phyloP scores from a whole-genome alignment of 1,140 invertebrate species.

The Heliconius nattereri region DNA sequence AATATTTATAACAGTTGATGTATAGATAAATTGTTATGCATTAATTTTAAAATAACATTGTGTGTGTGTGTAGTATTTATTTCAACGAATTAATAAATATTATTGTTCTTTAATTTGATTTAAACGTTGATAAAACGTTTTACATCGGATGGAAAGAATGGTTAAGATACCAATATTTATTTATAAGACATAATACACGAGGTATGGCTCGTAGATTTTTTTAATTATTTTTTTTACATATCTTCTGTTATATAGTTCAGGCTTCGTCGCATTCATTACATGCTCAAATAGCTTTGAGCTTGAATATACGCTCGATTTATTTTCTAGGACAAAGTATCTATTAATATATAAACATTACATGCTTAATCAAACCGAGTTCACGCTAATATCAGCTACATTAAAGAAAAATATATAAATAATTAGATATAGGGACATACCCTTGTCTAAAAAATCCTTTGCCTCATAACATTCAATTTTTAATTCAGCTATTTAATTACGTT shows the following conservation, averaged over 20 bases:
- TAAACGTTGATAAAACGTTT: not conserved
- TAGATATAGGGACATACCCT: not conserved
- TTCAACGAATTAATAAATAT: too few relatives aligned
- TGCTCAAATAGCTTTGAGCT: conserved; percentile 65
- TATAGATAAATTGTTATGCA: too few relatives aligned
- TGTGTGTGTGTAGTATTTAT: too few relatives aligned
- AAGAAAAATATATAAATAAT: conserved; percentile 14
- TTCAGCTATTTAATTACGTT: not conserved
- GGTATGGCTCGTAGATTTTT: not conserved
- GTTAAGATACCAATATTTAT: not conserved
- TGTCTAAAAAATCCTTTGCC: not conserved
- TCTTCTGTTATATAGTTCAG: conserved; percentile 47
- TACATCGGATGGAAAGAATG: not conserved
- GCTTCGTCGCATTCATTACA: conserved; percentile 64
- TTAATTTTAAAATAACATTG: too few relatives aligned
- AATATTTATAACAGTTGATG: not conserved
- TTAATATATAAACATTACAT: conserved; percentile 73
- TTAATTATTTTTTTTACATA: not conserved
- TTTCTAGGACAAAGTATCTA: conserved; percentile 76
- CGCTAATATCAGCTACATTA: conserved; percentile 12
- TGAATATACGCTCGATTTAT: conserved; percentile 69
- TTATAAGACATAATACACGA: not conserved
- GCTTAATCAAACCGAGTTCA: conserved; percentile 59
- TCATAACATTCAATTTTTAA: not conserved
- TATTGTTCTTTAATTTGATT: too few relatives aligned